Percentiles rank a stretch among this genome's conserved stretches.
phyloP scores from a whole-genome alignment of 2,888 invertebrate species.

The Panzeria rudis region DNA sequence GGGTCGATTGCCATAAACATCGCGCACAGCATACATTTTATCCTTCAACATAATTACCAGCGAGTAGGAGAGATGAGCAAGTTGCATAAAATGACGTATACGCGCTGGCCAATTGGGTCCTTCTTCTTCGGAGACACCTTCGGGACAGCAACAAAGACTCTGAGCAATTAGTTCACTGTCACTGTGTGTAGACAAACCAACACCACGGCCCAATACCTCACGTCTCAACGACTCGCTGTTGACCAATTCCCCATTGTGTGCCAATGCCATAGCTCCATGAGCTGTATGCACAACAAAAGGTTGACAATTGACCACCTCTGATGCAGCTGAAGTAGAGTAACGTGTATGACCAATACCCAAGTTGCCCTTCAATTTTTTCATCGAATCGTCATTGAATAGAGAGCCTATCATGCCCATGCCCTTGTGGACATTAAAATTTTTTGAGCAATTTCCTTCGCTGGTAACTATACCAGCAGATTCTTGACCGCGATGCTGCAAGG shows the following conservation, averaged over 20 bases:
- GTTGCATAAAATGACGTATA: constrained; percentile 95
- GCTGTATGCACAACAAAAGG: constrained; percentile 99
- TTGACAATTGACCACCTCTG: constrained; percentile 97
- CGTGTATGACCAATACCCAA: constrained; percentile 99
- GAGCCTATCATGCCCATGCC: constrained; percentile 98
- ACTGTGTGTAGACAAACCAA: constrained; percentile 97
- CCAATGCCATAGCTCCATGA: constrained; percentile 96
- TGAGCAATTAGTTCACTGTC: constrained; percentile 99
- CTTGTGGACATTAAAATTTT: constrained; percentile 93
- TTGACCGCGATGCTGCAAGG: constrained; percentile 98
- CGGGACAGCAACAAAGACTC: constrained; percentile 94
- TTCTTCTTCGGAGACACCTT: constrained; percentile 89
- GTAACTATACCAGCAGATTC: constrained; percentile 99
- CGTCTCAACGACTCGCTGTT: constrained; percentile 95
- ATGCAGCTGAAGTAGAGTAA: constrained; percentile 98
- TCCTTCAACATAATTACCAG: constrained; percentile 96
- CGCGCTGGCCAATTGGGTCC: constrained; percentile 97
- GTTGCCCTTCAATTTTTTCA: constrained; percentile 93
- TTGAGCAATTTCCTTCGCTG: constrained; percentile 92
- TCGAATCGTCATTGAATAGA: constrained; percentile 95
- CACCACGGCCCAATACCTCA: constrained; percentile 95
- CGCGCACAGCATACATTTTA: constrained; percentile 96
- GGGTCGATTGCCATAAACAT: constrained; percentile 98
- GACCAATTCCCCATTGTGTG: constrained; percentile 98
- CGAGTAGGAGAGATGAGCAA: constrained; percentile 96